These are phyloP conservation scores for Nyctalus aviator DNA, from an alignment of 2,797 vertebrate genomes.

Conservation along the genomic window DNA sequence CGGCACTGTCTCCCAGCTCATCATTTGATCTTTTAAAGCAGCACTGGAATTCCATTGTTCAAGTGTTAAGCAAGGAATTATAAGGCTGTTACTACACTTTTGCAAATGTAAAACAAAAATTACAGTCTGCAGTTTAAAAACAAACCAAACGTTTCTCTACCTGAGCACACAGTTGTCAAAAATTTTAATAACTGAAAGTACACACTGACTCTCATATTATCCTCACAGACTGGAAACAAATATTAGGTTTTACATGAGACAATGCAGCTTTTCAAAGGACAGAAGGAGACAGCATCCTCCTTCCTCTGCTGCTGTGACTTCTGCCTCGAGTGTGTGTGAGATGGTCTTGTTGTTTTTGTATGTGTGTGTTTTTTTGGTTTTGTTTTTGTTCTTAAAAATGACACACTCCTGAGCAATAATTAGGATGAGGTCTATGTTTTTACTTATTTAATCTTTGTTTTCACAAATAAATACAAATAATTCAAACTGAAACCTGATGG, in stretches of 20 bases:
- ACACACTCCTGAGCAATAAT: constrained; percentile 84
- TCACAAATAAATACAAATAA: constrained; percentile 99
- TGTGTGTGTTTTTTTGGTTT: neutral
- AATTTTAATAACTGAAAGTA: neutral
- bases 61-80: neutral
- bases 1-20: constrained; percentile 3
- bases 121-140: neutral
- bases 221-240: constrained; percentile 50
- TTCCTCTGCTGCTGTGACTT: constrained; percentile 27
- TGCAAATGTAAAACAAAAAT: constrained; percentile 50
- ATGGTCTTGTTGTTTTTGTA: constrained; percentile 43
- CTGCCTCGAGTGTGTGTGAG: constrained; percentile 7
- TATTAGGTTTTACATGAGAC: constrained; percentile 36
- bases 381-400: constrained; percentile 75
- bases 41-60: neutral
- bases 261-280: neutral
- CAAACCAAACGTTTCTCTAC: neutral
- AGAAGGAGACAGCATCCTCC: constrained; percentile 19
- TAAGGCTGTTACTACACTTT: neutral
- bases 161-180: neutral
- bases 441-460: constrained; percentile 96
- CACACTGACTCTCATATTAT: neutral
- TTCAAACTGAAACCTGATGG: constrained; percentile 99
- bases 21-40: constrained; percentile 51
- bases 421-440: constrained; percentile 88